Base-by-base conservation (phyloP, 2,797 vertebrate species). In the Gadopsis bispinosus region DNA sequence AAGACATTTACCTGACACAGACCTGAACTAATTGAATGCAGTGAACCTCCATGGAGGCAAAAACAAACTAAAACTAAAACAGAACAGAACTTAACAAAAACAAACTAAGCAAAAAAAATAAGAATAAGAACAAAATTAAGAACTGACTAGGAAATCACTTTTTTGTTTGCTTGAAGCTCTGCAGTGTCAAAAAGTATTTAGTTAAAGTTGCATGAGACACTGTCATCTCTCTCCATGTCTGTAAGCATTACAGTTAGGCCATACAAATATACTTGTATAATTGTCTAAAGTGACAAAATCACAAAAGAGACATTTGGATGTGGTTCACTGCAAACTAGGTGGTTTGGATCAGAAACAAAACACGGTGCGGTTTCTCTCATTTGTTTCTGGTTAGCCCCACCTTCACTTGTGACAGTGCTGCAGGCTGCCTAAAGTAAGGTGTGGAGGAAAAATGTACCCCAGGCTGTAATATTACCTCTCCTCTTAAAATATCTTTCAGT, bases 401-500 rank as follows among this genome's bases (percentile, higher is more conserved):
- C 47, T 45, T 64, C 37, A 74, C 14, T 37, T 64, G 51, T 3
- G 10, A 69, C 5, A 62, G 51, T 68, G 56, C 75, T 60, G 31
- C 41, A 61, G 45, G 56, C 65, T 17, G 37, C 41, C 7, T 22
- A 1, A 74, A 13, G 47, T 6, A 19, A 12, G 19, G 37, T 56
- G 35, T n/a, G 1, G 1, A 70, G 7, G 10, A 16, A 19, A 48
- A 81, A 35, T 48, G 51, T 37, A 35, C 58, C 47, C 37, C 1
- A 39, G 33, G 58, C 29, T 85, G 67, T 83, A 80, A 87, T 51
- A 67, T 77, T 22, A 79, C 50, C 73, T 58, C 35, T 12, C 9
- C 20, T 73, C 72, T 78, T 59, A 75, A 85, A 81, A 81, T 66
- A 80, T 76, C 55, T 80, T 59, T 59, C 75, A 54, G 58, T 13